phyloP scores from a whole-genome alignment of 2,888 invertebrate species.

The Plagodis pulveraria region DNA sequence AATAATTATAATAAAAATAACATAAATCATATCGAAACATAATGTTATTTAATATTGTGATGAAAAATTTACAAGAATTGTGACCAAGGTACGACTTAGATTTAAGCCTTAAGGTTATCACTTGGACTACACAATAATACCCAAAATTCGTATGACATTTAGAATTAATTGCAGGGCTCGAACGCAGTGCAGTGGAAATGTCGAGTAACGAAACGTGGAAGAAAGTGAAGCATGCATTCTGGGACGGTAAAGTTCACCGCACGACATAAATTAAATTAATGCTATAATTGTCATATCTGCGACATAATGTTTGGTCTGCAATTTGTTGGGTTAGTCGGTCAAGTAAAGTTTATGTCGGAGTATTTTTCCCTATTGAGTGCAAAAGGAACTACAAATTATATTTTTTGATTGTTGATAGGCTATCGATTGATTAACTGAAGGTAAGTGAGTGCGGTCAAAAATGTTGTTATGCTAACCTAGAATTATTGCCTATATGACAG shows the following conservation, averaged over 20 bases:
- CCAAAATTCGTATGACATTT: conserved; percentile 74
- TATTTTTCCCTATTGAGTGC: too few species aligned
- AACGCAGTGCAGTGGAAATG: conserved; percentile 57
- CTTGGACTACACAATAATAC: conserved; percentile 40
- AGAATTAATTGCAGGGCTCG: conserved; percentile 75
- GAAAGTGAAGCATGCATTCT: conserved; percentile 55
- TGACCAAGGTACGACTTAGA: neutral
- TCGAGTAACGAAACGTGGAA: conserved; percentile 57
- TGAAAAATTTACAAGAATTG: too few species aligned
- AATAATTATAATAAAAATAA: too few species aligned
- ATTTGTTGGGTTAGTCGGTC: conserved; percentile 3
- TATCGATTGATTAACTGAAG: too few species aligned
- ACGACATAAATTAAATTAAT: conserved; percentile 29
- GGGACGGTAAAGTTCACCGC: conserved; percentile 38
- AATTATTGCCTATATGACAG: too few species aligned
- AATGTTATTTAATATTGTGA: too few species aligned
- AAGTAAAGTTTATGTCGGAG: neutral
- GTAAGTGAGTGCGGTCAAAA: too few species aligned
- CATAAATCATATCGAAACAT: too few species aligned
- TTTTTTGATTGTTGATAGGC: too few species aligned
- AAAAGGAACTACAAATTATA: too few species aligned
- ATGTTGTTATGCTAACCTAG: too few species aligned
- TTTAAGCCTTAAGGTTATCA: conserved; percentile 33
- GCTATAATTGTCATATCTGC: conserved; percentile 16
- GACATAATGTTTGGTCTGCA: conserved; percentile 5